phyloP scores from a whole-genome alignment of 2,888 invertebrate genomes.

The Drosophila nr. medialis region DNA sequence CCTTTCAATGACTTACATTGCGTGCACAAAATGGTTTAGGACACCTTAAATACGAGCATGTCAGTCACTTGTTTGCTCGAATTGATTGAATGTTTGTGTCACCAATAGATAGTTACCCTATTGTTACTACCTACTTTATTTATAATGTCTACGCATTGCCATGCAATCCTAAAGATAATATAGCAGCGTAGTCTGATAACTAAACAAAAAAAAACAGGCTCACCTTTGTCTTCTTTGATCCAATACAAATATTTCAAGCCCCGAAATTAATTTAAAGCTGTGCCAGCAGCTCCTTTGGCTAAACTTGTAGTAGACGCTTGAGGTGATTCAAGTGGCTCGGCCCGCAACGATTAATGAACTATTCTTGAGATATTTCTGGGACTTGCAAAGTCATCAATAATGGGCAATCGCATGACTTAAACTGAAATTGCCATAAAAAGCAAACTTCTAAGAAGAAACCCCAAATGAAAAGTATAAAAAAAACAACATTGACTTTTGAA shows the following conservation, averaged over 20 bases:
- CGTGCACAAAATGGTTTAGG: background rate
- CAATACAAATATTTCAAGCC: background rate
- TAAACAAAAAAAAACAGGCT: no score
- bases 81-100: background rate
- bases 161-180: no score
- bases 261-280: background rate
- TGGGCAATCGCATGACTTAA: slow-evolving; percentile 49
- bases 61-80: background rate
- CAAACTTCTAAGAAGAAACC: slow-evolving; percentile 45
- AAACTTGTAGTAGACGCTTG: background rate
- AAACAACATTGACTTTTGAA: slow-evolving; percentile 75
- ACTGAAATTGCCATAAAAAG: slow-evolving; percentile 55
- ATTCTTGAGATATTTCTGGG: slow-evolving; percentile 29
- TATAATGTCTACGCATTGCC: rapidly evolving
- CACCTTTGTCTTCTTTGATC: background rate
- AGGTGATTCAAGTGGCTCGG: slow-evolving; percentile 4
- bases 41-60: background rate
- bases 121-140: background rate
- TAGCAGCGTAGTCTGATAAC: no score
- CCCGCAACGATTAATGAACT: slow-evolving; percentile 50
- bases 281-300: background rate
- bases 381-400: slow-evolving; percentile 61
- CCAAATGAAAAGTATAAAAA: slow-evolving; percentile 40
- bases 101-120: background rate
- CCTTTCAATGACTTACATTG: background rate